Evolutionary conservation across 2,888 invertebrate species (phyloP).

Genomic region (Marasmarcha lunaedactyla): DNA sequence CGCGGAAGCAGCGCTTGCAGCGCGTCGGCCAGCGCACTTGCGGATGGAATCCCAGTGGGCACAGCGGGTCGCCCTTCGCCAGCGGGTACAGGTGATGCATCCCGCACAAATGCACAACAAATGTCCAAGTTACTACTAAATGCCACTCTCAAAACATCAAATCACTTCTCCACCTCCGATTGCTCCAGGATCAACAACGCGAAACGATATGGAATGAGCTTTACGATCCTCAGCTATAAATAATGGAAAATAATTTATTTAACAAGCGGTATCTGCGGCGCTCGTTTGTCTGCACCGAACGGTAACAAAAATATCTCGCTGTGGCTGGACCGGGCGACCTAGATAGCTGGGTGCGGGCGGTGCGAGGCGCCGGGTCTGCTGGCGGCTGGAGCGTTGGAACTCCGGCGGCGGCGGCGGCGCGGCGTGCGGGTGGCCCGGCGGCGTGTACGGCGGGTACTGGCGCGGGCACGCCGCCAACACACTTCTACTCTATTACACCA

Average conservation of each 20-base stretch:
- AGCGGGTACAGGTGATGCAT: conserved; percentile 83
- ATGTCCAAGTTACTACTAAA: conserved; percentile 51
- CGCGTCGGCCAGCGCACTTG: conserved; percentile 94
- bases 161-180: conserved; percentile 29
- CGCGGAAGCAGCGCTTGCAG: conserved; percentile 93
- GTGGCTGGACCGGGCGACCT: conserved; percentile 66
- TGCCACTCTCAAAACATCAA: conserved; percentile 30
- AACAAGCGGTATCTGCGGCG: conserved; percentile 46
- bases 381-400: conserved; percentile 6
- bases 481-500: conserved; percentile 54
- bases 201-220: conserved; percentile 59
- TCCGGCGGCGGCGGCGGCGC: conserved; percentile 11
- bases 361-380: conserved; percentile 3
- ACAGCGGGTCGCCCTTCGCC: conserved; percentile 88
- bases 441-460: conserved; percentile 36
- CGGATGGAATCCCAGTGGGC: conserved; percentile 93
- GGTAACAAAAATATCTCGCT: conserved; percentile 67
- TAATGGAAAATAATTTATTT: conserved; percentile 53
- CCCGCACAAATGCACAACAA: conserved; percentile 50
- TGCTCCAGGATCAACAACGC: conserved; percentile 24
- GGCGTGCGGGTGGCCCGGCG: conserved; percentile 33
- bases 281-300: conserved; percentile 54
- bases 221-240: conserved; percentile 55
- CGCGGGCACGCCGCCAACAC: conserved; percentile 57
- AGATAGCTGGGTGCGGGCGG: conserved; percentile 13